phyloP scores from a whole-genome alignment of 2,888 invertebrate genomes.

The Xanthia togata region DNA sequence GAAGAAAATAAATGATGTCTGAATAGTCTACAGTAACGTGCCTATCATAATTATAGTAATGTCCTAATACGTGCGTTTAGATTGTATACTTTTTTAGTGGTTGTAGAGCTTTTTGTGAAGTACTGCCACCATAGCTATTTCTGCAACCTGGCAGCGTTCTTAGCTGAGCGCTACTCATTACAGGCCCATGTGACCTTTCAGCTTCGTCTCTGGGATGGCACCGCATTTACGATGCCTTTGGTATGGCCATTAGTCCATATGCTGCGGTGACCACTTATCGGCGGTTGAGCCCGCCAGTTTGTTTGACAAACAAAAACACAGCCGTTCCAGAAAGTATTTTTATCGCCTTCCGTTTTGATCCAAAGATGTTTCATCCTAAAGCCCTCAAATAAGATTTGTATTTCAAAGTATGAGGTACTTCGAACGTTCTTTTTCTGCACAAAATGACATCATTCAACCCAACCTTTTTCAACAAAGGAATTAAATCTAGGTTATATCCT shows the following conservation, averaged over 20 bases:
- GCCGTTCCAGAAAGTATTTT: too few relatives aligned
- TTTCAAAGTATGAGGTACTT: background rate
- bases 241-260: too few relatives aligned
- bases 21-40: background rate
- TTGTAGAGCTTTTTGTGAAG: background rate
- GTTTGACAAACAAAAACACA: background rate
- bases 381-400: background rate
- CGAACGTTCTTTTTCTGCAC: background rate
- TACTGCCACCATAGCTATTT: background rate
- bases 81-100: background rate
- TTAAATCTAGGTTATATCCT: slow-evolving; percentile 25
- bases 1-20: too few relatives aligned
- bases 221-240: background rate
- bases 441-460: slow-evolving; percentile 26
- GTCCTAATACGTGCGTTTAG: background rate
- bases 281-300: background rate
- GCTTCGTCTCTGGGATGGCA: background rate
- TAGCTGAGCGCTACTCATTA: too few relatives aligned
- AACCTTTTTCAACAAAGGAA: slow-evolving; percentile 40
- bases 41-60: background rate
- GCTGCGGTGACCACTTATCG: background rate
- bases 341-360: background rate
- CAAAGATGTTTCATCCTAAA: background rate
- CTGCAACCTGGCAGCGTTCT: too few relatives aligned
- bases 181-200: background rate